Evolutionary conservation across 2,888 invertebrate genomes (phyloP), one percentile per base, ranked within the genome.

Genomic region (Meghimatium bilineatum): DNA sequence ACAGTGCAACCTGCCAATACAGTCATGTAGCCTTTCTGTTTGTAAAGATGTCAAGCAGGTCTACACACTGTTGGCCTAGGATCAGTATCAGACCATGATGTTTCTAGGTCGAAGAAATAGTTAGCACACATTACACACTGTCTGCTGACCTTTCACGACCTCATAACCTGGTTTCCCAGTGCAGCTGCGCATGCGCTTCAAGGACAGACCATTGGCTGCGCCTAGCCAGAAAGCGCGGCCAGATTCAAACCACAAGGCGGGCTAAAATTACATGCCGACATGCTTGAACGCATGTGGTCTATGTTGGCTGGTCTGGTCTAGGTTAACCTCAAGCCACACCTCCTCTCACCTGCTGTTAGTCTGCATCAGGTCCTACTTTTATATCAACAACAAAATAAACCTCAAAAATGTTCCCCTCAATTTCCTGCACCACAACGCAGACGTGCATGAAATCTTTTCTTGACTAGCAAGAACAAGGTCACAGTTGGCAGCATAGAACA

Each of bases 111-210:
- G 38, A 72, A 56, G 63, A 81, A 81, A 81, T 81, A 81, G 74
- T 81, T 81, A 81, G 63, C 81, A 81, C 81, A 81, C 74, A 81
- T 74, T 81, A 81, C 81, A 81, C 81, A 81, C 81, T 81, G 81
- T 81, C 81, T 81, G 81, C 81, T 81, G 81, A 81, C 81, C 81
- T 81, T 81, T 63, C 63, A 29, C 36, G 81, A 81, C 81, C 81
- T 74, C 63, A 32, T 81, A 60, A 74, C 81, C 81, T 74, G 81
- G 63, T 81, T 81, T 74, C n/a, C 81, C 23, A 63, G 81, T 81
- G 81, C 81, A 81, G 72, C 81, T 81, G 81, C 74, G 74, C 74
- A 81, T 81, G 74, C 74, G 38, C 81, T 44, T 49, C 79, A 79
- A 80, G 71, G 80, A 32, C 71, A 71, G 26, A 17, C 49, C 60